These are phyloP conservation scores for Hedya salicella DNA, from an alignment of 2,888 invertebrate species.

Conservation along the genomic window DNA sequence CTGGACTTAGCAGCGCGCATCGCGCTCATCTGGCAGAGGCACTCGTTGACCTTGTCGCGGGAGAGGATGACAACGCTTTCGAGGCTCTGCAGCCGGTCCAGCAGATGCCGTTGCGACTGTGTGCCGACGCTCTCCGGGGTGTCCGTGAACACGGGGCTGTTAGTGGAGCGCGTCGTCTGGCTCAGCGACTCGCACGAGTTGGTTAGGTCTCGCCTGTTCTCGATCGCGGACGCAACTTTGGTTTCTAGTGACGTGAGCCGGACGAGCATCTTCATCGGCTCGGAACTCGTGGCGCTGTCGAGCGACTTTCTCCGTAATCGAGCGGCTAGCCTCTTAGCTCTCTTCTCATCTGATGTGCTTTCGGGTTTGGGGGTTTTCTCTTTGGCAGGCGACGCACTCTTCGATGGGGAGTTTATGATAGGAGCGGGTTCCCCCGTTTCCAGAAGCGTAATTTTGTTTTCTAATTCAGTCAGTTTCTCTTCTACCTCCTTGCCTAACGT, in stretches of 20 bases:
- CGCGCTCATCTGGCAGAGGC: constrained; percentile 86
- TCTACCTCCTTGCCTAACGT: constrained; percentile 93
- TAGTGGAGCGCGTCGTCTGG: constrained; percentile 70
- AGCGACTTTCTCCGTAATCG: constrained; percentile 89
- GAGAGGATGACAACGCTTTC: constrained; percentile 87
- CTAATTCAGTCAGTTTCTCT: constrained; percentile 92
- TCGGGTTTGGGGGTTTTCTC: constrained; percentile 82
- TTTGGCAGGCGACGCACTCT: constrained; percentile 83
- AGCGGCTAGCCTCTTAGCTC: constrained; percentile 82
- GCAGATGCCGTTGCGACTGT: constrained; percentile 81
- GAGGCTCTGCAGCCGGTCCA: constrained; percentile 85
- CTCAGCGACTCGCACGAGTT: constrained; percentile 86
- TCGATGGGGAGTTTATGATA: constrained; percentile 78
- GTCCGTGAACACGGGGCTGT: constrained; percentile 57
- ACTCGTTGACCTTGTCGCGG: constrained; percentile 88
- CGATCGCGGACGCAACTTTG: constrained; percentile 88
- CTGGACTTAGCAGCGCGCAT: constrained; percentile 87
- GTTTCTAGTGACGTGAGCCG: constrained; percentile 91
- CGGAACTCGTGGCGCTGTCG: constrained; percentile 91
- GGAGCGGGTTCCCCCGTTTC: constrained; percentile 82
- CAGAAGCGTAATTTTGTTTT: constrained; percentile 89
- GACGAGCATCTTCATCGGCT: constrained; percentile 92
- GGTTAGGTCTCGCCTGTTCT: constrained; percentile 73
- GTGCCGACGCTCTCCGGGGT: constrained; percentile 73
- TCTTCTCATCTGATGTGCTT: constrained; percentile 76